phyloP scores from a whole-genome alignment of 2,113 vertebrate species.

The Protobothrops flavoviridis region DNA sequence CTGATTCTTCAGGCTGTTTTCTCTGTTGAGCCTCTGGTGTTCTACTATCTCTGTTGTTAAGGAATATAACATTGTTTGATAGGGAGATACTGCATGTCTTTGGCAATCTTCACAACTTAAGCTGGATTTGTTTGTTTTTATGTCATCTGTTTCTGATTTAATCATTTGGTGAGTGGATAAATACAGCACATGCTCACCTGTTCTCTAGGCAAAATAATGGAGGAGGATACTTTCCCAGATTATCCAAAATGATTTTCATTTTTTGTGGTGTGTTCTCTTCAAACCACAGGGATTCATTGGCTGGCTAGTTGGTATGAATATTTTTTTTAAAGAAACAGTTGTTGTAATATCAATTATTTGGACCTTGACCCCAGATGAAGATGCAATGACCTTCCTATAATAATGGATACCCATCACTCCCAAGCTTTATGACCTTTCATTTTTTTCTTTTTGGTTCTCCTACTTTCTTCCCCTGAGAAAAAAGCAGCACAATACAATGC shows the following conservation, averaged over 20 bases:
- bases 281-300: slow-evolving; percentile 25
- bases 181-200: neutral
- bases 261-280: slow-evolving; percentile 20
- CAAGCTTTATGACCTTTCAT: slow-evolving; percentile 39
- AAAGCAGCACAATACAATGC: slow-evolving; percentile 40
- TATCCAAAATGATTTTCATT: slow-evolving; percentile 32
- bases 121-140: neutral
- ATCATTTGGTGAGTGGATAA: slow-evolving; percentile 15
- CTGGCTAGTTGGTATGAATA: slow-evolving; percentile 12
- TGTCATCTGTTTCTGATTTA: slow-evolving; percentile 12
- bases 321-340: slow-evolving; percentile 19
- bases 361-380: slow-evolving; percentile 37
- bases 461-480: slow-evolving; percentile 33
- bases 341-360: slow-evolving; percentile 46
- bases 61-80: slow-evolving; percentile 24
- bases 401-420: slow-evolving; percentile 2
- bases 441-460: slow-evolving; percentile 25
- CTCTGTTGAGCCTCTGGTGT: slow-evolving; percentile 7
- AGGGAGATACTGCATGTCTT: neutral
- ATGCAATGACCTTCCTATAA: slow-evolving; percentile 44
- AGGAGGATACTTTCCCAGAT: neutral
- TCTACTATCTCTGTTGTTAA: neutral
- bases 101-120: neutral
- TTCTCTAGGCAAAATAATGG: neutral
- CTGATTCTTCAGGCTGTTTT: neutral